Conservation (phyloP, 2,888 invertebrate species). For the Hypolimnas misippus region DNA sequence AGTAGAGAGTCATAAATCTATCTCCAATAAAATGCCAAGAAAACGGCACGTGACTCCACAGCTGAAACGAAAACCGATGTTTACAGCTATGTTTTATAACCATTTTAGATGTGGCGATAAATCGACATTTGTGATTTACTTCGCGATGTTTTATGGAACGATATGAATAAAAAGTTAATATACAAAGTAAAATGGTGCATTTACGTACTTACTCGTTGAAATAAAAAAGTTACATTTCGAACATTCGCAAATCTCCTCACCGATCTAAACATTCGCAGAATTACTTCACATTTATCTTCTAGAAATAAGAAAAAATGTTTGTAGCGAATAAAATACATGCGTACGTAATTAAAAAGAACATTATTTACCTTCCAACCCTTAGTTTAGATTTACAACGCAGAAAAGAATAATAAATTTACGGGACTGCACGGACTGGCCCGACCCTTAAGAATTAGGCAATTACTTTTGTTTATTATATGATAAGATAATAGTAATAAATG, state of each 20-base stretch:
- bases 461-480: constrained; percentile 70
- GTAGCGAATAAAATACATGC: constrained; percentile 19
- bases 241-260: background rate
- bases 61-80: constrained; percentile 56
- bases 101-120: constrained; percentile 52
- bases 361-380: constrained; percentile 55
- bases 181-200: background rate
- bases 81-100: constrained; percentile 65
- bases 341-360: constrained; percentile 54
- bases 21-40: constrained; percentile 67
- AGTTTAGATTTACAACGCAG: constrained; percentile 54
- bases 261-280: background rate
- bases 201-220: background rate
- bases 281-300: constrained; percentile 29
- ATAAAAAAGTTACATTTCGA: background rate
- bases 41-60: constrained; percentile 63
- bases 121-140: constrained; percentile 50
- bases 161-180: constrained; percentile 23
- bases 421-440: constrained; percentile 57
- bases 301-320: constrained; percentile 19
- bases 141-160: constrained; percentile 30
- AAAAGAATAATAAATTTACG: constrained; percentile 65
- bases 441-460: constrained; percentile 75
- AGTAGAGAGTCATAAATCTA: constrained; percentile 67
- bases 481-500: constrained; percentile 59